Evolutionary conservation across 2,113 vertebrate species (phyloP).

Genomic region (Theristicus caerulescens): DNA sequence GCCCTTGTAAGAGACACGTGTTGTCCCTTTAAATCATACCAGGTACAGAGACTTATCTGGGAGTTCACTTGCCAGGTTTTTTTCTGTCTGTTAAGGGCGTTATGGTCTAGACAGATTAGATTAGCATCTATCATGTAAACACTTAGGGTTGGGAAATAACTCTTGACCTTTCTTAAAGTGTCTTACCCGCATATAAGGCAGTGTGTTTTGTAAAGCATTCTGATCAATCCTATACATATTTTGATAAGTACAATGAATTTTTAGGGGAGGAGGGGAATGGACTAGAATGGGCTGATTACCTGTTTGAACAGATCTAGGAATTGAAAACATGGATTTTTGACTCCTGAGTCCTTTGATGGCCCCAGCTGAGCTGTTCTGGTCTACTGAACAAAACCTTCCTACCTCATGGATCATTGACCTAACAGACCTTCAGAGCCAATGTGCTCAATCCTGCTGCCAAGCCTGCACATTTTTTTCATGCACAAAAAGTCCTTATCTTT

Average conservation of each 20-base stretch:
- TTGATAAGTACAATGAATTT: not conserved
- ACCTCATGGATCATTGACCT: not conserved
- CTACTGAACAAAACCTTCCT: slow-evolving; percentile 16
- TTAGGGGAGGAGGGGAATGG: not conserved
- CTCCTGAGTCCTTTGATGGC: not conserved
- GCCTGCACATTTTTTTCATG: not conserved
- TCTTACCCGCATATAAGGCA: not conserved
- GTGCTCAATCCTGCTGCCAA: not conserved
- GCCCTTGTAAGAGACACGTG: not conserved
- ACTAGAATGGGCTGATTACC: not conserved
- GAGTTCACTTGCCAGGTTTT: not conserved
- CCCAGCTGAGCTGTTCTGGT: not conserved
- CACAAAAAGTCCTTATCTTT: not conserved
- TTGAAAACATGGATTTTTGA: slow-evolving; percentile 26
- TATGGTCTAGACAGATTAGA: slow-evolving; percentile 57
- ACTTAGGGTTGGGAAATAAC: slow-evolving; percentile 39
- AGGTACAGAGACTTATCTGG: slow-evolving; percentile 15
- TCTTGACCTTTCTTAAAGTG: not conserved
- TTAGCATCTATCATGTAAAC: slow-evolving; percentile 42
- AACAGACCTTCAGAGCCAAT: not conserved
- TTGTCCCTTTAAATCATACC: slow-evolving; percentile 34
- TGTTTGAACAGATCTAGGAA: not conserved
- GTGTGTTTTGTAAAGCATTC: not conserved
- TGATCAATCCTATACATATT: not conserved
- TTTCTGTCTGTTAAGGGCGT: slow-evolving; percentile 32